Evolutionary conservation across 2,113 vertebrate genomes (phyloP).

Genomic region (Mustela lutreola): DNA sequence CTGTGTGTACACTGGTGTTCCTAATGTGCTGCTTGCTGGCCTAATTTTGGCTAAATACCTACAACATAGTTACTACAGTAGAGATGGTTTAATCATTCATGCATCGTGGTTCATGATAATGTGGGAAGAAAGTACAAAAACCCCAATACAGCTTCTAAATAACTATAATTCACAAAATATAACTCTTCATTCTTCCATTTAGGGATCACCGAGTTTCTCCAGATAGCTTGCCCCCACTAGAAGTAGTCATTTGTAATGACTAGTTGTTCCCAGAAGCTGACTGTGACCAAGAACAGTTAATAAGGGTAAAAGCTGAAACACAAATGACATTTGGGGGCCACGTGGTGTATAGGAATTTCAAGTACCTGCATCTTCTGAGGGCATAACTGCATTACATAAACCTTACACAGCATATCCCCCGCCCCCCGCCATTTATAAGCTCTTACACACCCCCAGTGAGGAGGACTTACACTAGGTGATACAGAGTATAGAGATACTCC

Average conservation of each 20-base stretch:
- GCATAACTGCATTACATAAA: neutral
- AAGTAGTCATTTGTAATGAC: neutral
- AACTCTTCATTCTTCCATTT: slow-evolving; percentile 6
- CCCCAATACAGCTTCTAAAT: neutral
- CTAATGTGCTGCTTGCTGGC: neutral
- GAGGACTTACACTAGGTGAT: neutral
- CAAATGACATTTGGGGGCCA: neutral
- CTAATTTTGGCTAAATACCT: slow-evolving; percentile 1
- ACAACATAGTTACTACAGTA: neutral
- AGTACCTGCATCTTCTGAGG: neutral
- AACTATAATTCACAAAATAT: neutral
- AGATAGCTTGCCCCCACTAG: neutral
- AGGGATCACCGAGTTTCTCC: neutral
- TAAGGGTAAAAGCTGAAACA: neutral
- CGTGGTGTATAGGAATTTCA: no score
- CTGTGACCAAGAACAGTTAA: neutral
- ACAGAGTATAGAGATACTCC: neutral
- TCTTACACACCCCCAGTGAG: neutral
- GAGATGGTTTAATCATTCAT: neutral
- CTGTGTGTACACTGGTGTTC: neutral
- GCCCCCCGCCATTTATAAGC: no score
- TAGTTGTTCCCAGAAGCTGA: neutral
- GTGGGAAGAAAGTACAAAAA: neutral
- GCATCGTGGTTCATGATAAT: neutral
- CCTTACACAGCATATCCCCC: neutral